Base-by-base conservation (phyloP, 2,888 invertebrate genomes). In the Coleophora flavipennella region DNA sequence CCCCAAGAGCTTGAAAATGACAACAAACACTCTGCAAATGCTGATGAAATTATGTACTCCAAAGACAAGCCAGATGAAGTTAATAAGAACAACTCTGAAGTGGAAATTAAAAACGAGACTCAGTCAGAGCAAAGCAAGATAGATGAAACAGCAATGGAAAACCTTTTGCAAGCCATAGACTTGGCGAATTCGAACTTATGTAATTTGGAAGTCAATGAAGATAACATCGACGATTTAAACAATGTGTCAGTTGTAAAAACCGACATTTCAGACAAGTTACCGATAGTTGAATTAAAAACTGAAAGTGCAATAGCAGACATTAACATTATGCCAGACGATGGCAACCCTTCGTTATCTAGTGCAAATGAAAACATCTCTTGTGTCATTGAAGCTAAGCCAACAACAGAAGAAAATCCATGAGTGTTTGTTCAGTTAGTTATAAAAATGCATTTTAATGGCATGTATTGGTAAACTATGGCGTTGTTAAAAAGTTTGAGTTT, bases 121-220 rank as follows among this genome's bases (percentile, higher is more conserved):
- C 41, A 13, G 39, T 20, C 36, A 20, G 3, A 44, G 35, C 57
- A 52, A 7, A 65, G 67, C 2, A 67, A 72, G 41, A 61, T 63
- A 8, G 70, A 76, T 25, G 69, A 67, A 8, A 65, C 68, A 45
- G 68, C 74, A 1, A 46, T 80, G 55, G 75, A 77, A 42, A 73
- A 52, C 41, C 52, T 83, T 28, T 64, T 78, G 44, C 61, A 80
- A 49, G 81, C 77, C 0, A 74, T 79, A 4, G 75, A 67, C 41
- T 66, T 58, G 44, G 69, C 73, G 0, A 75, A 77, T 43, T 70
- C 76, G 1, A 70, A 73, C 44, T 50, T 75, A 8, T 58, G 60
- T 38, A 71, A 76, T 40, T 48, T 76, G 39, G 73, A 77, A 53
- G 65, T 28, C 12, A 28, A 28, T 12, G n/a, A 28, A 10, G 12